Conservation (phyloP, 2,888 invertebrate genomes). For the Uropetala carovei region DNA sequence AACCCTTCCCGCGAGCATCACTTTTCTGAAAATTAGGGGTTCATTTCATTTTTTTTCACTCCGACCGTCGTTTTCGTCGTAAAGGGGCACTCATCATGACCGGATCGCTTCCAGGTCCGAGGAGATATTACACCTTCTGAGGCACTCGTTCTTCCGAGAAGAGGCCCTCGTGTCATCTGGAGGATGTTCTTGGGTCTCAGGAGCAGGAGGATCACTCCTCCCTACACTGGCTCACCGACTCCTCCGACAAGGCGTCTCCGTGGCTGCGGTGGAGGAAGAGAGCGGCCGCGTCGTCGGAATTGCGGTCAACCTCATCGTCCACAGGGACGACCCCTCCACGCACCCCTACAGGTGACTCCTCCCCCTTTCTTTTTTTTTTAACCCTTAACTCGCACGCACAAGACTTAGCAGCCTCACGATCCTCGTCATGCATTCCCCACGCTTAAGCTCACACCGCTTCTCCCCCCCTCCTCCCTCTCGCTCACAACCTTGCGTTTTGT, state of each 20-base stretch:
- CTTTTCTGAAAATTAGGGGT: conserved; percentile 27
- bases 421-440: conserved; percentile 14
- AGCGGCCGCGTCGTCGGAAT: conserved; percentile 67
- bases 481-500: neutral
- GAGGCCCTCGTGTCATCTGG: conserved; percentile 67
- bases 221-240: conserved; percentile 66
- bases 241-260: conserved; percentile 66
- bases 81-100: conserved; percentile 9
- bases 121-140: conserved; percentile 67
- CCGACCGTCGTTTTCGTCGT: neutral
- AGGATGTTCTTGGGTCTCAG: conserved; percentile 64
- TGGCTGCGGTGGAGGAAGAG: conserved; percentile 67
- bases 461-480: neutral
- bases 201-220: conserved; percentile 66
- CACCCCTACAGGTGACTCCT: conserved; percentile 56
- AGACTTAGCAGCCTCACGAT: neutral
- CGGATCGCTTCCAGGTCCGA: conserved; percentile 44
- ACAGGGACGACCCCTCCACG: conserved; percentile 59
- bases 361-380: no score
- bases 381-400: no score
- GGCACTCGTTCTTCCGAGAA: conserved; percentile 68
- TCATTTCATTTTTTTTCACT: neutral
- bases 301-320: conserved; percentile 67
- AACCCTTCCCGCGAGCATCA: neutral
- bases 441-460: neutral